Conservation (phyloP, 2,113 vertebrate genomes). For the Odontophorus gujanensis region DNA sequence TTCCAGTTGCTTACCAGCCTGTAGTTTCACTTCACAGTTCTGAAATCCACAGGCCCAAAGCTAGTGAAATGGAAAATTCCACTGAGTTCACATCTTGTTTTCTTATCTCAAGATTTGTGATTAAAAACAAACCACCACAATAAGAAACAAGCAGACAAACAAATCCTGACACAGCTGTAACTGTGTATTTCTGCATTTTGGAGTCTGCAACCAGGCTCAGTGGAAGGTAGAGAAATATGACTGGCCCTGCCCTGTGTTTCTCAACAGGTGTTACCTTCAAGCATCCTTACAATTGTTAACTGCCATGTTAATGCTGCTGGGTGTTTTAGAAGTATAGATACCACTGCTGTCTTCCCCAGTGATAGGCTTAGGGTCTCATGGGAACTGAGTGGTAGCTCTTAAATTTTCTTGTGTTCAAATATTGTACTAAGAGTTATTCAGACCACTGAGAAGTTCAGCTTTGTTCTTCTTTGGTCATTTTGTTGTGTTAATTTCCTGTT, state of each 20-base stretch:
- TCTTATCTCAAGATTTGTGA: background rate
- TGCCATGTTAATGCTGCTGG: accelerated
- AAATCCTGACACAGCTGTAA: background rate
- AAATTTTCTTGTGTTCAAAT: background rate
- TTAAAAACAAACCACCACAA: background rate
- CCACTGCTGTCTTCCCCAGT: background rate
- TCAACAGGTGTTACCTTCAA: background rate
- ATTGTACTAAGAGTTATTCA: background rate
- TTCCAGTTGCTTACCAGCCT: background rate
- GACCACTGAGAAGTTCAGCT: background rate
- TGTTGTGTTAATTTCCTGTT: background rate
- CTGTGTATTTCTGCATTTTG: background rate
- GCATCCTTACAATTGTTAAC: background rate
- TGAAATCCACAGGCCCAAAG: background rate
- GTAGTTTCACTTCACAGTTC: background rate
- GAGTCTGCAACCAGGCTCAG: background rate
- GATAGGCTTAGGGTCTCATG: background rate
- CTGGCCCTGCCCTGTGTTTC: background rate
- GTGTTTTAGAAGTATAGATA: accelerated
- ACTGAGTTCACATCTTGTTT: background rate
- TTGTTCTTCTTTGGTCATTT: background rate
- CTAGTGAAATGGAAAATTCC: background rate
- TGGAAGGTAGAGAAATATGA: background rate
- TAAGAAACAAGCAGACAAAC: background rate
- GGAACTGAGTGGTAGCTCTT: background rate